These are phyloP conservation scores for Ochotona curzoniae DNA, from an alignment of 2,113 vertebrate genomes.

Conservation along the genomic window DNA sequence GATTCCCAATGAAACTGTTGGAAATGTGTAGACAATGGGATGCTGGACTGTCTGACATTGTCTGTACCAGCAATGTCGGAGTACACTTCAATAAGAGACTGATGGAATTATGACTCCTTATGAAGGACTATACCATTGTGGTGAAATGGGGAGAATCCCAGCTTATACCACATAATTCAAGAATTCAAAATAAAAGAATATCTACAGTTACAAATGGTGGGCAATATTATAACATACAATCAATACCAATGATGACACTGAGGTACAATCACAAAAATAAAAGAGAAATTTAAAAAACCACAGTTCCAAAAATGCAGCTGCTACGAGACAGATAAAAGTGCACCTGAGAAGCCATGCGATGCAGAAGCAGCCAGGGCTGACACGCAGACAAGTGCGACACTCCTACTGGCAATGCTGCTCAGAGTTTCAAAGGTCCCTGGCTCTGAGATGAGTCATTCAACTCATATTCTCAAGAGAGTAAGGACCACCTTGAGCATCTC, in stretches of 20 bases:
- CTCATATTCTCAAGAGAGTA: not conserved
- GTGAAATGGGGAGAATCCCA: too few species aligned
- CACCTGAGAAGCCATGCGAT: not conserved
- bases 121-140: too few species aligned
- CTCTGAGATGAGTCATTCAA: not conserved
- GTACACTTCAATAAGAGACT: too few species aligned
- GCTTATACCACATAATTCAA: too few species aligned
- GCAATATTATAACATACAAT: not conserved
- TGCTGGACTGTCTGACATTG: too few species aligned
- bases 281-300: not conserved
- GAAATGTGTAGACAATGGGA: too few species aligned
- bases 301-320: conserved; percentile 20
- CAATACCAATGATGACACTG: not conserved
- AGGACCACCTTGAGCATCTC: not conserved
- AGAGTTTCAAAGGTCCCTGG: not conserved
- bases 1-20: too few species aligned
- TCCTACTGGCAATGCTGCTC: not conserved
- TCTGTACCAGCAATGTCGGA: too few species aligned
- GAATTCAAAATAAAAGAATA: not conserved
- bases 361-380: not conserved
- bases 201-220: not conserved
- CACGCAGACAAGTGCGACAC: not conserved
- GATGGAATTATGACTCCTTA: too few species aligned
- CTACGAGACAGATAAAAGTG: not conserved
- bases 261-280: not conserved